Evolutionary conservation across 2,113 vertebrate species (phyloP).

Genomic region (Pungitius pungitius): DNA sequence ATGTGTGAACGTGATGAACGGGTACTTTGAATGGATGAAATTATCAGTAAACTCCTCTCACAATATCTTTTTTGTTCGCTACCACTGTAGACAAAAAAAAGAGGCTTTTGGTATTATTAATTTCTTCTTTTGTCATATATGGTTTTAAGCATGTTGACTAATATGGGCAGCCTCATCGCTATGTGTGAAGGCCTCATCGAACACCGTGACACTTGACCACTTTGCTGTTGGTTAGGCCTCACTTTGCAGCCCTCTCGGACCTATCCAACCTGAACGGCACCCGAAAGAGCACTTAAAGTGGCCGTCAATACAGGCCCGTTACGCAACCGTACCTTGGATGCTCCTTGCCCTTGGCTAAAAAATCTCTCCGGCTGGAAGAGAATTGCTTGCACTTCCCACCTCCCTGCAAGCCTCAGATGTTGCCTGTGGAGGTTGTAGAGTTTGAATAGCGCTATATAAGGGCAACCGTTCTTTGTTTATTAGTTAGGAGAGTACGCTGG

Average conservation of each 20-base stretch:
- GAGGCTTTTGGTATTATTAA: too few species aligned
- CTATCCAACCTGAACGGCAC: constrained; percentile 29
- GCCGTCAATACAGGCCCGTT: constrained; percentile 60
- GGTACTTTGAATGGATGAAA: neutral
- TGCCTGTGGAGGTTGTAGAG: constrained; percentile 49
- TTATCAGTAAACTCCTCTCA: too few species aligned
- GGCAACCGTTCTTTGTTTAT: constrained; percentile 80
- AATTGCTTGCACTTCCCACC: constrained; percentile 23
- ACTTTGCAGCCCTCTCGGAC: constrained; percentile 10
- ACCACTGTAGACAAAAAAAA: too few species aligned
- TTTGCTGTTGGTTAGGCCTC: too few species aligned
- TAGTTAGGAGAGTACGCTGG: constrained; percentile 67
- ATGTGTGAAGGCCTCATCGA: neutral
- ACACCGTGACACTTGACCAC: constrained; percentile 14
- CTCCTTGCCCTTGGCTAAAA: constrained; percentile 57
- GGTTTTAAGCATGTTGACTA: too few species aligned
- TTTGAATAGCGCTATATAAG: constrained; percentile 77
- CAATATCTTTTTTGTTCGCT: too few species aligned
- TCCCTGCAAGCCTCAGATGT: constrained; percentile 46
- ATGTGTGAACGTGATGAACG: neutral
- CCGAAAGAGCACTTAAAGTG: constrained; percentile 68
- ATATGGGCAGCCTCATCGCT: too few species aligned
- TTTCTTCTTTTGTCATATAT: too few species aligned
- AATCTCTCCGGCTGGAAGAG: constrained; percentile 49
- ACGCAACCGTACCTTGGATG: constrained; percentile 48